phyloP scores from a whole-genome alignment of 1,140 invertebrate species.

The Caenorhabditis latens region DNA sequence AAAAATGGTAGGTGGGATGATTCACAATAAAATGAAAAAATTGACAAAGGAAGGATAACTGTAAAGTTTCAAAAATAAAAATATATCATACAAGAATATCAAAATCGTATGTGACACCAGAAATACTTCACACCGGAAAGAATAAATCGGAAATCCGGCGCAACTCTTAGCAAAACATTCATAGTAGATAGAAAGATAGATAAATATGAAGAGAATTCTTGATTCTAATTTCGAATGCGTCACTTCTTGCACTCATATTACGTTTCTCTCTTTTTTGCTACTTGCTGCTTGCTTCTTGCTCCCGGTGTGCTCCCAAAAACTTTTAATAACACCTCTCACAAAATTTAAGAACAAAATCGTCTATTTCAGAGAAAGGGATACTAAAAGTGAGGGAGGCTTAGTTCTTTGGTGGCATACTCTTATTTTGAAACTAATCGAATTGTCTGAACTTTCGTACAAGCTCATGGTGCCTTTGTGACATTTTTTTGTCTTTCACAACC shows the following conservation, averaged over 20 bases:
- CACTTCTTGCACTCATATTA: constrained; percentile 22
- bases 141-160: constrained; percentile 11
- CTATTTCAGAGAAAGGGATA: too few species aligned
- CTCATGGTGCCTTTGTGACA: constrained; percentile 15
- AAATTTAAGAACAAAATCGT: too few species aligned
- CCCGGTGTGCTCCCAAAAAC: neutral
- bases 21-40: too few species aligned
- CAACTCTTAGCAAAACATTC: constrained; percentile 3
- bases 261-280: neutral
- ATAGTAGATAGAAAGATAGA: neutral
- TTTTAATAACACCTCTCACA: neutral
- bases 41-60: neutral
- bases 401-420: constrained; percentile 44
- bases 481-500: constrained; percentile 1
- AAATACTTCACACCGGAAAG: constrained; percentile 13
- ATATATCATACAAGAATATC: neutral
- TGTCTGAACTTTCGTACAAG: constrained; percentile 32
- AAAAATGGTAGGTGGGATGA: too few species aligned
- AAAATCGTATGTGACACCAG: neutral
- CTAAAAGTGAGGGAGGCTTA: neutral
- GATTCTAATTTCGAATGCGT: constrained; percentile 49
- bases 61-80: neutral
- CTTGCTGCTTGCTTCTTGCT: neutral
- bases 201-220: neutral
- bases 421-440: constrained; percentile 52